These are phyloP conservation scores for Hofmannophila pseudospretella DNA, from an alignment of 2,888 invertebrate genomes.

Conservation along the genomic window DNA sequence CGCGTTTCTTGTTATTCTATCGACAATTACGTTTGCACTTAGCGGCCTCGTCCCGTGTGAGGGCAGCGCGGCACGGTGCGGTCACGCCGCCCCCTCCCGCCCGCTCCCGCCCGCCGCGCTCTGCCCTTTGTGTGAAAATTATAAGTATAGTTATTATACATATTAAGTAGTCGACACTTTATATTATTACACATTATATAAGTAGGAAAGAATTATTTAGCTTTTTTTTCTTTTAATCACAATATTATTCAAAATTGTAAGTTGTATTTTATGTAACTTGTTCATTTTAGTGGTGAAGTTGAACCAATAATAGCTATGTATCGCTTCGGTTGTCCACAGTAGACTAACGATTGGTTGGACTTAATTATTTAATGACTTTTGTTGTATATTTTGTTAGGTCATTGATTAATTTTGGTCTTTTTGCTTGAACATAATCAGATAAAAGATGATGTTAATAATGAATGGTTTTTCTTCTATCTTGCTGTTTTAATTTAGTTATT, in stretches of 20 bases:
- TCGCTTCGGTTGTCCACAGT: constrained; percentile 58
- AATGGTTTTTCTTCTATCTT: constrained; percentile 73
- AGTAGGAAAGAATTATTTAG: constrained; percentile 78
- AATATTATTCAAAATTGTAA: constrained; percentile 77
- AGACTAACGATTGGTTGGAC: constrained; percentile 68
- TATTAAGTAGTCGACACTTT: constrained; percentile 75
- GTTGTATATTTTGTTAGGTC: constrained; percentile 79
- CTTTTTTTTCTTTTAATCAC: constrained; percentile 72
- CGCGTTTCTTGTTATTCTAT: too few relatives aligned
- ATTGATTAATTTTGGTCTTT: constrained; percentile 76
- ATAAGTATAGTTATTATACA: constrained; percentile 74
- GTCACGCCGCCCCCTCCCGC: constrained; percentile 10
- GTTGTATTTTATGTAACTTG: constrained; percentile 72
- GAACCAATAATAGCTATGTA: constrained; percentile 47
- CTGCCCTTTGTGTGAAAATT: constrained; percentile 72
- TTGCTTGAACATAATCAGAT: constrained; percentile 69
- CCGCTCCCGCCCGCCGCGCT: constrained; percentile 29
- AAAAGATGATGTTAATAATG: constrained; percentile 71
- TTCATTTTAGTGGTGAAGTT: constrained; percentile 67
- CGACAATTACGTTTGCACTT: too few relatives aligned
- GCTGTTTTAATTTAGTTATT: constrained; percentile 78
- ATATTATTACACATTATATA: constrained; percentile 77
- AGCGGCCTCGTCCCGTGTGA: too few relatives aligned
- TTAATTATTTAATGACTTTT: constrained; percentile 77
- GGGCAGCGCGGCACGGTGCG: constrained; percentile 7